These are phyloP conservation scores for Myiotriccus ornatus DNA, from an alignment of 2,797 vertebrate species.

Conservation along the genomic window DNA sequence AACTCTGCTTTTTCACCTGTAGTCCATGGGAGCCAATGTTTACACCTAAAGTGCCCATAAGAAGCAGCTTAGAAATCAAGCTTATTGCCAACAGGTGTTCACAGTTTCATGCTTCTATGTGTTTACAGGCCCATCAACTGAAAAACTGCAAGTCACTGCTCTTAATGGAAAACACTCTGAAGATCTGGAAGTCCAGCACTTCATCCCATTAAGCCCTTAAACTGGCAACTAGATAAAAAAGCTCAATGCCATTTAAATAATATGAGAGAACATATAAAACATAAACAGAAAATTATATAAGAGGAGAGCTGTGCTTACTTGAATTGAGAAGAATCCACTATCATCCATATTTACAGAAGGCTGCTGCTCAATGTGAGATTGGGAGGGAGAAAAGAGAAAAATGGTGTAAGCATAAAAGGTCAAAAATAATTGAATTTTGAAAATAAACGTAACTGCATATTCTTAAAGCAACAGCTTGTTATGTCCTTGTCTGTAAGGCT, in stretches of 20 bases:
- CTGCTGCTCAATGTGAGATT: conserved; percentile 79
- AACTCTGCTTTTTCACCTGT: background rate
- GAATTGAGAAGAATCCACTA: conserved; percentile 98
- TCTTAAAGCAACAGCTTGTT: background rate
- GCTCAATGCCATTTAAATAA: background rate
- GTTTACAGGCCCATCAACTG: background rate
- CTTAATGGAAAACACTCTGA: background rate
- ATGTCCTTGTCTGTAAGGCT: background rate
- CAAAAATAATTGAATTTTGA: background rate
- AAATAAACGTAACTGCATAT: background rate
- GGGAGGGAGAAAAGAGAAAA: conserved; percentile 25
- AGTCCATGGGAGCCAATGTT: background rate
- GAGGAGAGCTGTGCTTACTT: conserved; percentile 79
- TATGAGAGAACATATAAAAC: background rate
- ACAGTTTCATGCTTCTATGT: background rate
- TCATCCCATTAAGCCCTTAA: background rate
- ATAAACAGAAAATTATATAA: background rate
- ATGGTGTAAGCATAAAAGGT: background rate
- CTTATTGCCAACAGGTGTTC: background rate
- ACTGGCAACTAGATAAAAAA: background rate
- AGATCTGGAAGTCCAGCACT: background rate
- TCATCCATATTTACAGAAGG: conserved; percentile 99
- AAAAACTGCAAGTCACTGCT: background rate
- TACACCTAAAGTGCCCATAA: background rate
- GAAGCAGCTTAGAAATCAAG: background rate